A percentile compares a stretch with the other conserved stretches of the same genome.
These are phyloP conservation scores for Phylloscopus collybita DNA, from an alignment of 2,797 vertebrate species.

Conservation along the genomic window DNA sequence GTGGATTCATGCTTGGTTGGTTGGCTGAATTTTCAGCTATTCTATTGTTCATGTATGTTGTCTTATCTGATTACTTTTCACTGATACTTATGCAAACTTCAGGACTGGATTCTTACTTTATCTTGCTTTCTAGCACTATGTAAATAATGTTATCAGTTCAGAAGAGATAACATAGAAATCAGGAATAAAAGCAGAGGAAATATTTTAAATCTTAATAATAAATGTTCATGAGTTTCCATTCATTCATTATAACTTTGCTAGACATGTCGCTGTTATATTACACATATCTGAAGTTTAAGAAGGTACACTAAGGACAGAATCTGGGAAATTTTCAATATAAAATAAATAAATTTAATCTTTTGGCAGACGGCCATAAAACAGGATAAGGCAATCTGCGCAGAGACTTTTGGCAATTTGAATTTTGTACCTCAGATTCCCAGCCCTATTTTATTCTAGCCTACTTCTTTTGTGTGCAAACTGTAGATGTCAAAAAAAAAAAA, in stretches of 20 bases:
- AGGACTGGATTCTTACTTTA: neutral
- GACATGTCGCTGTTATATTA: neutral
- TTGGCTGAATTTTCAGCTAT: neutral
- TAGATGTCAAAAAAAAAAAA: neutral
- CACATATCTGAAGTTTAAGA: neutral
- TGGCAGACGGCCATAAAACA: neutral
- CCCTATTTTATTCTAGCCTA: neutral
- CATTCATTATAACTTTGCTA: neutral
- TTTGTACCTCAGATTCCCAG: neutral
- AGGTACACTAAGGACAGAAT: neutral
- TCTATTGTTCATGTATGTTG: neutral
- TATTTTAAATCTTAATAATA: neutral
- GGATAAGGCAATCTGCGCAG: neutral
- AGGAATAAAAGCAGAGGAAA: neutral
- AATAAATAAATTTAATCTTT: neutral
- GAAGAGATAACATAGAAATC: neutral
- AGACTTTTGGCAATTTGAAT: neutral
- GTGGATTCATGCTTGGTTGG: fast-evolving
- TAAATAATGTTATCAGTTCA: neutral
- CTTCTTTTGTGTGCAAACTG: neutral
- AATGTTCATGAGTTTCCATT: neutral
- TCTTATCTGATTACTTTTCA: neutral
- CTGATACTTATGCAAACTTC: neutral
- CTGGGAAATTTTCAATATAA: neutral
- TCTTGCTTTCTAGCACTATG: neutral